Percentiles rank a stretch among this genome's conserved stretches.
Evolutionary conservation across 1,140 invertebrate species (phyloP).

Genomic region (Zaprionus gabonicus): DNA sequence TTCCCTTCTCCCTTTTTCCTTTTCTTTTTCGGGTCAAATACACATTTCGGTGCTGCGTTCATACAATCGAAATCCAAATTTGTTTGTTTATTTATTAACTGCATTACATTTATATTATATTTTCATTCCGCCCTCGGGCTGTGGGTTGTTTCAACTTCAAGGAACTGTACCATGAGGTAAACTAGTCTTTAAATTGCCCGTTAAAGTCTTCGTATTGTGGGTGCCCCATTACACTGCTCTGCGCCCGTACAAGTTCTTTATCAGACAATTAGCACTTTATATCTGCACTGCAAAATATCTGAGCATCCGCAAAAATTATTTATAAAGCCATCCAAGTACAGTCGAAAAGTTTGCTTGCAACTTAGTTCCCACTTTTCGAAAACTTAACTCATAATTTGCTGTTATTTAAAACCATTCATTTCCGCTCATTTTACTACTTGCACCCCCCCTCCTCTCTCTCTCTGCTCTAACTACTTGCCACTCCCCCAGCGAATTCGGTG

Average conservation of each 20-base stretch:
- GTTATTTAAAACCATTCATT: constrained; percentile 83
- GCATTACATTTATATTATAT: constrained; percentile 76
- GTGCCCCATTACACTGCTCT: constrained; percentile 4
- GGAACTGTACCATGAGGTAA: constrained; percentile 1
- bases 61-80: constrained; percentile 56
- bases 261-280: constrained; percentile 58
- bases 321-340: constrained; percentile 73
- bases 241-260: constrained; percentile 28
- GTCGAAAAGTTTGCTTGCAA: constrained; percentile 60
- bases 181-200: background rate
- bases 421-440: constrained; percentile 78
- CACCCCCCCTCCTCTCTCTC: too few relatives aligned
- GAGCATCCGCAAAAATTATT: constrained; percentile 69
- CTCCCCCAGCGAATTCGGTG: constrained; percentile 53
- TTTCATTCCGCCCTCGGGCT: constrained; percentile 53
- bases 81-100: constrained; percentile 83
- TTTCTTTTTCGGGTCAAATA: constrained; percentile 49
- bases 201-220: background rate
- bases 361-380: constrained; percentile 46
- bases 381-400: constrained; percentile 81
- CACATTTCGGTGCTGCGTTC: constrained; percentile 37
- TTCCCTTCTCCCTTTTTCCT: constrained; percentile 2
- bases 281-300: constrained; percentile 37
- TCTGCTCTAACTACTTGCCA: too few relatives aligned
- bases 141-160: constrained; percentile 41